Evolutionary conservation across 2,797 vertebrate genomes (phyloP).

Genomic region (Schizopygopsis malacanthus): DNA sequence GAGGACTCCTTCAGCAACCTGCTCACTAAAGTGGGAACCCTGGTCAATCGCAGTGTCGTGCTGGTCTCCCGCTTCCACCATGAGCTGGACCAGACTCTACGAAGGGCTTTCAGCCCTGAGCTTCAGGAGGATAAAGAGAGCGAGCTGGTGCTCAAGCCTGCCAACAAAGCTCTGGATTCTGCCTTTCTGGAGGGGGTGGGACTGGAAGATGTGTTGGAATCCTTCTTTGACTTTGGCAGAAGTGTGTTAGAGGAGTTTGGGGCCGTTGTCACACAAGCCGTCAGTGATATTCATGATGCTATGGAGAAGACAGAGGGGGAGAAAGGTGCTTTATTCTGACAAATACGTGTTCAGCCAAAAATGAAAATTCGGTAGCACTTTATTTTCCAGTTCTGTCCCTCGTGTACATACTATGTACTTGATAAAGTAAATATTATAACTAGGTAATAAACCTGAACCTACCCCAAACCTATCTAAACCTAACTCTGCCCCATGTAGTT

Average conservation of each 20-base stretch:
- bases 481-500: not conserved
- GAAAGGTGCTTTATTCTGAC: constrained; percentile 71
- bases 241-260: constrained; percentile 84
- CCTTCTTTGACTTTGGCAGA: constrained; percentile 85
- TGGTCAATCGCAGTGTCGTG: constrained; percentile 81
- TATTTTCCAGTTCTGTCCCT: not conserved
- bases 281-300: constrained; percentile 73
- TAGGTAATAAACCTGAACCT: not conserved
- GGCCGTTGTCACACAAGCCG: constrained; percentile 78
- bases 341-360: not conserved
- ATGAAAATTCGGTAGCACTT: not conserved
- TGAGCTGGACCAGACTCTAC: constrained; percentile 83
- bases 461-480: not conserved
- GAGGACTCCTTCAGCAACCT: constrained; percentile 83
- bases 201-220: constrained; percentile 82
- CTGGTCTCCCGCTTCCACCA: constrained; percentile 83
- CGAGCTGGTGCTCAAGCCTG: constrained; percentile 51
- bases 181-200: constrained; percentile 79
- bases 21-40: constrained; percentile 69
- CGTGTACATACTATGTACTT: too few relatives aligned
- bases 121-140: constrained; percentile 45
- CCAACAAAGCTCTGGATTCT: constrained; percentile 65
- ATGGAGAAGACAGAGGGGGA: constrained; percentile 70
- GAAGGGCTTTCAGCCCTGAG: constrained; percentile 78
- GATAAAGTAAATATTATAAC: not conserved